Conservation (phyloP, 1,140 invertebrate genomes). For the Psilanteris sp. region DNA sequence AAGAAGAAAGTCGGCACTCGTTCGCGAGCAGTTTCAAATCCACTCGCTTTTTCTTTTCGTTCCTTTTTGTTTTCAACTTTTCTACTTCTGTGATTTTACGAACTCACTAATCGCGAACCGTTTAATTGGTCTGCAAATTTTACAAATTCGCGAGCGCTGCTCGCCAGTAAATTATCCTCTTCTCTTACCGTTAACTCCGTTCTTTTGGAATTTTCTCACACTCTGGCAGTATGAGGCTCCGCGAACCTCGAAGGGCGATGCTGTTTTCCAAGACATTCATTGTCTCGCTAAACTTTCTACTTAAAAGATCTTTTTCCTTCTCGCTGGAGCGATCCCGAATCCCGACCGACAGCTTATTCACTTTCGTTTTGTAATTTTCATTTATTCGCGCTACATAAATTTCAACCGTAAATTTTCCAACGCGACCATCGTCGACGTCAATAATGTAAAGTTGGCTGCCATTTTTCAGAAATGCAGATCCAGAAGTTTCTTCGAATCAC, state of each 20-base stretch:
- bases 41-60: neutral
- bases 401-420: slow-evolving; percentile 13
- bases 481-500: neutral
- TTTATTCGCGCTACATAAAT: slow-evolving; percentile 35
- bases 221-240: slow-evolving; percentile 15
- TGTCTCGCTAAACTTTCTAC: slow-evolving; percentile 68
- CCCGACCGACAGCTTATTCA: slow-evolving; percentile 31
- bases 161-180: slow-evolving; percentile 30
- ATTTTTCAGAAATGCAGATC: slow-evolving; percentile 3
- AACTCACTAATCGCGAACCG: slow-evolving; percentile 7
- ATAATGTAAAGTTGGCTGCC: slow-evolving; percentile 3
- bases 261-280: slow-evolving; percentile 68
- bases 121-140: slow-evolving; percentile 34
- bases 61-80: neutral
- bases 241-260: slow-evolving; percentile 39
- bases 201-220: slow-evolving; percentile 69
- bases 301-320: slow-evolving; percentile 55
- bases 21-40: neutral
- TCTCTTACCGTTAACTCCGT: slow-evolving; percentile 52
- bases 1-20: slow-evolving; percentile 9
- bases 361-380: slow-evolving; percentile 28
- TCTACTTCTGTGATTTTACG: neutral
- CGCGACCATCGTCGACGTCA: neutral
- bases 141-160: slow-evolving; percentile 7
- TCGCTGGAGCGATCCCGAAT: slow-evolving; percentile 17